Evolutionary conservation across 2,113 vertebrate species (phyloP), one percentile per base, ranked within the genome.

Genomic region (Oryzias javanicus): DNA sequence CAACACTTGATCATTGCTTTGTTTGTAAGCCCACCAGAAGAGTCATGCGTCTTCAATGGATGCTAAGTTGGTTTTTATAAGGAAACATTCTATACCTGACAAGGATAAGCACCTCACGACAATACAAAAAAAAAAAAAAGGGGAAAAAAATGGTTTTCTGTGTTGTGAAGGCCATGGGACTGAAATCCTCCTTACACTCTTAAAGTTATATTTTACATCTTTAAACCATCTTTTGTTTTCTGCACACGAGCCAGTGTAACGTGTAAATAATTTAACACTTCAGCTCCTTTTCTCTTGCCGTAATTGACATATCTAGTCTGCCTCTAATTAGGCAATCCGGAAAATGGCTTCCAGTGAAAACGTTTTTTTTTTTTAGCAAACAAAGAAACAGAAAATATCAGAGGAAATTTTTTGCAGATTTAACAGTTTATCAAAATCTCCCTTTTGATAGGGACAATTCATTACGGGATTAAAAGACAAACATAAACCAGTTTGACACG

Each of bases 241-340:
- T 52, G 56, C 68, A 50, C 52, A 68, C 64, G 57, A 65, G 64
- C 57, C 60, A 70, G 27, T 70, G 64, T 67, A 81, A 78, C 67
- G 64, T 65, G 61, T 35, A 83, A 78, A 74, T 67, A 67, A 80
- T 83, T 86, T 83, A 68, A 79, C 79, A 84, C 74, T 77, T 60
- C 74, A 76, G 60, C 54, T 79, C 51, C 47, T 85, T 79, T 77
- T 53, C 63, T 84, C 46, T 74, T 72, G 44, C 64, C 61, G 60
- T 75, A 78, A 80, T 89, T 76, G 80, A 74, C 66, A 87, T 73
- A 76, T 63, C 58, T 56, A 72, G 59, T 72, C 61, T 71, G 60
- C 57, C 51, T 67, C 55, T 82, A 76, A 85, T 80, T 52, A 77
- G 76, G 65, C 49, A 60, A 74, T 78, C 64, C 70, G 42, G 73